phyloP scores from a whole-genome alignment of 2,888 invertebrate species.

The Eurois occulta region DNA sequence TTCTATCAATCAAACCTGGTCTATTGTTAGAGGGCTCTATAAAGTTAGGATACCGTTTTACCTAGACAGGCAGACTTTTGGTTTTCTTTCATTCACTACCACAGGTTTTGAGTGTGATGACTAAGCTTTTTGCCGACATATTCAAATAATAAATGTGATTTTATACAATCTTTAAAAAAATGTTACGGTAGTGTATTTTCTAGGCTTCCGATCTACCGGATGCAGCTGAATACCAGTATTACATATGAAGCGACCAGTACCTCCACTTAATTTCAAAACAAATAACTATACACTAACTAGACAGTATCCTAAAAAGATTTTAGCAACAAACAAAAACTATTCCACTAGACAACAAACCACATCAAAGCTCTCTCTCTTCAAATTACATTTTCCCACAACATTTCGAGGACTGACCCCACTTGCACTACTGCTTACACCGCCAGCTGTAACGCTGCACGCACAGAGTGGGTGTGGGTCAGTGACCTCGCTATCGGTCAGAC shows the following conservation, averaged over 20 bases:
- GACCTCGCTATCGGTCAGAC: conserved; percentile 67
- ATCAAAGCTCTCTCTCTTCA: not conserved
- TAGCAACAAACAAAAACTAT: not conserved
- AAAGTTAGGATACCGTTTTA: no score
- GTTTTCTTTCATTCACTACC: not conserved
- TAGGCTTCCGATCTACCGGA: not conserved
- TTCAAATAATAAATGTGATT: not conserved
- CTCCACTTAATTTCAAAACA: not conserved
- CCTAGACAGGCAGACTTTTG: not conserved
- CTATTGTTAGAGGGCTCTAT: conserved; percentile 34
- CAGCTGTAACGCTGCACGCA: not conserved
- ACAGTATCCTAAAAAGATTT: not conserved
- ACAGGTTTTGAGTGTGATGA: not conserved
- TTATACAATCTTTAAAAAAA: not conserved
- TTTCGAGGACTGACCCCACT: conserved; percentile 30
- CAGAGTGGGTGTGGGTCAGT: conserved; percentile 54
- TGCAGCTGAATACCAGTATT: not conserved
- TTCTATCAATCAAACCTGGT: conserved; percentile 44
- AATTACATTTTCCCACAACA: not conserved
- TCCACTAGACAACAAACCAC: not conserved
- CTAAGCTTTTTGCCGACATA: not conserved
- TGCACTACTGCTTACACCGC: conserved; percentile 34
- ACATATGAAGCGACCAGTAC: not conserved
- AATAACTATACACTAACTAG: no score
- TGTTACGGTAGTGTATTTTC: not conserved